Percentiles rank a stretch among this genome's conserved stretches.
phyloP scores from a whole-genome alignment of 2,797 vertebrate species.

The Oceanodroma leucorhoa region DNA sequence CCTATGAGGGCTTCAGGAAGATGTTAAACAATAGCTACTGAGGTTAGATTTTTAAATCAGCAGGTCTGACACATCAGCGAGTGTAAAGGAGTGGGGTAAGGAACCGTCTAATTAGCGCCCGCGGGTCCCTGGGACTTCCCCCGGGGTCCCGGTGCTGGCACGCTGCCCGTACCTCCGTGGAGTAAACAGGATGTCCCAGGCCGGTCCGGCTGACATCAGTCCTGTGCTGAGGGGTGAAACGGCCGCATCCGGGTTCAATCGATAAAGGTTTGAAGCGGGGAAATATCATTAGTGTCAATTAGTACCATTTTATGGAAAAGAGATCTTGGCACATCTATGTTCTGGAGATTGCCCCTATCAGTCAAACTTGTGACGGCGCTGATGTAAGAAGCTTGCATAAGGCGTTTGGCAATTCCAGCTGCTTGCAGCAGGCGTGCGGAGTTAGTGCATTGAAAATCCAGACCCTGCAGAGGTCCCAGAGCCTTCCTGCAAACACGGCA shows the following conservation, averaged over 20 bases:
- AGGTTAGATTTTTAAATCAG: not conserved
- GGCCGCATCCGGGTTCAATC: not conserved
- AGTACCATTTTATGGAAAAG: not conserved
- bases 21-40: constrained; percentile 25
- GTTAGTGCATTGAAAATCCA: not conserved
- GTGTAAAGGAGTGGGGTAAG: not conserved
- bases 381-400: not conserved
- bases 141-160: not conserved
- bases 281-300: constrained; percentile 37
- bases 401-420: not conserved
- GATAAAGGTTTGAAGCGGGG: not conserved
- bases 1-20: constrained; percentile 3
- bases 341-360: not conserved
- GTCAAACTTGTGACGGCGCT: not conserved
- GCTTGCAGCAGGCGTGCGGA: accelerated
- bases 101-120: not conserved
- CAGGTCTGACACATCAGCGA: not conserved
- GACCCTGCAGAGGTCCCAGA: accelerated
- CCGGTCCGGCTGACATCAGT: constrained; percentile 9
- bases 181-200: constrained; percentile 64
- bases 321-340: not conserved
- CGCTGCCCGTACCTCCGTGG: not conserved
- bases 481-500: not conserved
- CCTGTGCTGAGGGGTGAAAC: not conserved
- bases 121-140: constrained; percentile 25